These are phyloP conservation scores for Caranx melampygus DNA, from an alignment of 2,113 vertebrate species.

Conservation along the genomic window DNA sequence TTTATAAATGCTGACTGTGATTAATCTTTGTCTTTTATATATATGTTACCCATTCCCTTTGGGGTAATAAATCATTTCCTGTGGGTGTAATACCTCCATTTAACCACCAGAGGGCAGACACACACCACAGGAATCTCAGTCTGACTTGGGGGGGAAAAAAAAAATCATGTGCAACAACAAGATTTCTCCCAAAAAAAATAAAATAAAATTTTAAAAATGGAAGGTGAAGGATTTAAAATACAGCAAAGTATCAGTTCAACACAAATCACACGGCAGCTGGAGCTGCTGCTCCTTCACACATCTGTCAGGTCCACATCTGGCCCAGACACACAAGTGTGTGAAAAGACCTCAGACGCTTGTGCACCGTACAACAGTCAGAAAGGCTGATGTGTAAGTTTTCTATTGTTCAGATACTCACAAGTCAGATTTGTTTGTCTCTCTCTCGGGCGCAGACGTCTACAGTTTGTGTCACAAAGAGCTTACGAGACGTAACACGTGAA, in stretches of 20 bases:
- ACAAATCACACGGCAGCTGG: slow-evolving; percentile 1
- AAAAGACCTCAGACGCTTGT: not conserved
- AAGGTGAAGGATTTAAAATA: slow-evolving; percentile 2
- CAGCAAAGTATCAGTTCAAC: not conserved
- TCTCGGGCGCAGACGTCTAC: slow-evolving; percentile 54
- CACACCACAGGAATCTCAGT: not conserved
- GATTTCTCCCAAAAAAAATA: not conserved
- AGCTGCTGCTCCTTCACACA: slow-evolving; percentile 19
- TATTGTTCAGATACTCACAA: not conserved
- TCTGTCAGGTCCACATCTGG: slow-evolving; percentile 10
- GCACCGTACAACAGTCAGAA: not conserved
- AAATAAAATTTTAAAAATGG: not conserved
- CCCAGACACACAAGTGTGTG: not conserved
- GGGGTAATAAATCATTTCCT: not conserved
- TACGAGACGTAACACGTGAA: slow-evolving; percentile 20
- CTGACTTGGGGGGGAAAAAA: too few species aligned
- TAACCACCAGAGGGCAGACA: slow-evolving; percentile 56
- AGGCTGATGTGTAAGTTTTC: not conserved
- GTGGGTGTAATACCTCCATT: not conserved
- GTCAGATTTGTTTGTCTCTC: not conserved
- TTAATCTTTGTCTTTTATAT: not conserved
- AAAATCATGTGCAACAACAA: too few species aligned
- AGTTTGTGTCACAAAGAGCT: slow-evolving; percentile 69
- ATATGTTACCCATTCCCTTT: not conserved
- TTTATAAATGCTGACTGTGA: not conserved